These are phyloP conservation scores for Melitaea cinxia DNA, from an alignment of 1,140 invertebrate species.

Conservation along the genomic window DNA sequence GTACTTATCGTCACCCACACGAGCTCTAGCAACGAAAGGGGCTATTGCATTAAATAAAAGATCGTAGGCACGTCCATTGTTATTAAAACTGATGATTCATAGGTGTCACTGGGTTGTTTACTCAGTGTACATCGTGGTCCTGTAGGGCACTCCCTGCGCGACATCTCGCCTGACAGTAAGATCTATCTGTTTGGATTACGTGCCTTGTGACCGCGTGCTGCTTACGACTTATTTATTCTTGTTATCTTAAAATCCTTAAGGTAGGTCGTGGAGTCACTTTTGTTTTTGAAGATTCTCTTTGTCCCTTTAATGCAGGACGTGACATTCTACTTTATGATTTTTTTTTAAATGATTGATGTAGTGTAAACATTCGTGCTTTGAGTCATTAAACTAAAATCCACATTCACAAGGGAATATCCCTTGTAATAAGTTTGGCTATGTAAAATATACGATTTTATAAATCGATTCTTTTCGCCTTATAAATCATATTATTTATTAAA, in stretches of 20 bases:
- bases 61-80: slow-evolving; percentile 33
- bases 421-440: too few species aligned
- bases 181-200: slow-evolving; percentile 75
- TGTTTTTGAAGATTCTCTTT: slow-evolving; percentile 44
- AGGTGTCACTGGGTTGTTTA: slow-evolving; percentile 38
- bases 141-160: slow-evolving; percentile 40
- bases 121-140: slow-evolving; percentile 23
- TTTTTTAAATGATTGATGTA: slow-evolving; percentile 2
- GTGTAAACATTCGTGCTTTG: background rate
- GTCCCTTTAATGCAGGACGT: slow-evolving; percentile 28
- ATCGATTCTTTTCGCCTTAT: background rate
- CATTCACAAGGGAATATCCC: background rate
- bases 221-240: slow-evolving; percentile 59
- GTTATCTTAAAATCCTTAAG: slow-evolving; percentile 57
- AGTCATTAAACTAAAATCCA: background rate
- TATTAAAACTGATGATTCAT: slow-evolving; percentile 55
- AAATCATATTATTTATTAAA: too few species aligned
- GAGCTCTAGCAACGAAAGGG: background rate
- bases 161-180: slow-evolving; percentile 57
- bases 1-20: slow-evolving; percentile 33
- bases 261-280: slow-evolving; percentile 49
- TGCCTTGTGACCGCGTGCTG: slow-evolving; percentile 57
- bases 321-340: slow-evolving; percentile 26
- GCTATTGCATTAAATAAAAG: slow-evolving; percentile 34
- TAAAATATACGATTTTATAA: too few species aligned